These are phyloP conservation scores for Morus bassanus DNA, from an alignment of 2,797 vertebrate genomes.

Conservation along the genomic window DNA sequence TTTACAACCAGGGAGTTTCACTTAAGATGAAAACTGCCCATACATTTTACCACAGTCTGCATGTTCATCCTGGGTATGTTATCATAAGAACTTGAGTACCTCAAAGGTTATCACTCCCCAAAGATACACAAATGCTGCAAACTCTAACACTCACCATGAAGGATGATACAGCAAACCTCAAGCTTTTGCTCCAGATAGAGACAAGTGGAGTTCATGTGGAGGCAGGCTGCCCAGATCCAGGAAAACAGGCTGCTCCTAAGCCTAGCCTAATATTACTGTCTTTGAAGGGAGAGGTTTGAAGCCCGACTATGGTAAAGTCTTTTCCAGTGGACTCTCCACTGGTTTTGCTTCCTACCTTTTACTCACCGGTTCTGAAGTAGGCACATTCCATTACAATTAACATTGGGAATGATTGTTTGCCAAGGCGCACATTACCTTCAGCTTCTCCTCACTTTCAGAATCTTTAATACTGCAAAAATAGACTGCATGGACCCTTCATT, in stretches of 20 bases:
- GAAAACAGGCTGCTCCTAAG: not conserved
- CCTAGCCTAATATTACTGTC: not conserved
- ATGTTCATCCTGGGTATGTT: not conserved
- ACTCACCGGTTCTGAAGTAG: not conserved
- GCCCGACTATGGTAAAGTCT: not conserved
- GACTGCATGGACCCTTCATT: not conserved
- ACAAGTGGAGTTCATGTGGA: not conserved
- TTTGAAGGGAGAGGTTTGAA: not conserved
- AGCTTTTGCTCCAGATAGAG: not conserved
- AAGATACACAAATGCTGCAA: not conserved
- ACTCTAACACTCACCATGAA: not conserved
- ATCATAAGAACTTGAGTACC: not conserved
- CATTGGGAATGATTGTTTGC: not conserved
- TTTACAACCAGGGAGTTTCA: not conserved
- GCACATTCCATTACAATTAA: not conserved
- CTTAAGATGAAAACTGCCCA: not conserved
- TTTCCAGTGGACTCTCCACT: not conserved
- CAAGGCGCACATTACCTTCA: not conserved
- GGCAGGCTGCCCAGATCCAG: not conserved
- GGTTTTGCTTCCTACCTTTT: not conserved
- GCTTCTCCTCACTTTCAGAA: not conserved
- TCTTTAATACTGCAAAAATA: not conserved
- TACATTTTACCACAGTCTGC: not conserved
- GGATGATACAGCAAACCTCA: not conserved
- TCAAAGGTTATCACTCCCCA: not conserved